Conservation (phyloP, 2,113 vertebrate species). For the Ophthalmolycus amberensis region DNA sequence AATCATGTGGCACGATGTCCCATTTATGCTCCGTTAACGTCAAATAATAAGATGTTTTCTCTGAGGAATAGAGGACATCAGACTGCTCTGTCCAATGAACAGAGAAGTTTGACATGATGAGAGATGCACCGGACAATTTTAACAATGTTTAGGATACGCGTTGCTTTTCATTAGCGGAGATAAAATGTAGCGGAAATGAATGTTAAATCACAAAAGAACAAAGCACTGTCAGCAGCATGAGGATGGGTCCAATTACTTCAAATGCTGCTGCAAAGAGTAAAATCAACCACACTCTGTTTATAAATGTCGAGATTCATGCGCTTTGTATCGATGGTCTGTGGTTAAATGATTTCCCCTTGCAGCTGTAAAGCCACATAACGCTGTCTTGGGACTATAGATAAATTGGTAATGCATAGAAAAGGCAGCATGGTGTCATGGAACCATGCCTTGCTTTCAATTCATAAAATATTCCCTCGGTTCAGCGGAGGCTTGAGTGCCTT, state of each 20-base stretch:
- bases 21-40: constrained; percentile 56
- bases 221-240: constrained; percentile 62
- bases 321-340: constrained; percentile 58
- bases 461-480: constrained; percentile 65
- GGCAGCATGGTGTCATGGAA: constrained; percentile 54
- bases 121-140: constrained; percentile 48
- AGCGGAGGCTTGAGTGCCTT: constrained; percentile 42
- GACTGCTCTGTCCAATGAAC: constrained; percentile 11
- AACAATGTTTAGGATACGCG: constrained; percentile 38
- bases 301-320: constrained; percentile 50
- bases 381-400: constrained; percentile 58
- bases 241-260: constrained; percentile 61
- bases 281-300: constrained; percentile 45
- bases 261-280: constrained; percentile 57
- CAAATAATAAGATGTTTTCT: constrained; percentile 65
- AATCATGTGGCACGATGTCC: constrained; percentile 58
- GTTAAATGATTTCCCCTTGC: constrained; percentile 67
- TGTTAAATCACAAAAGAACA: constrained; percentile 62
- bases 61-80: constrained; percentile 17
- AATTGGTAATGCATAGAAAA: constrained; percentile 72
- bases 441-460: constrained; percentile 60
- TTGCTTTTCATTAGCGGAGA: constrained; percentile 50
- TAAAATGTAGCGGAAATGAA: constrained; percentile 47
- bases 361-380: constrained; percentile 65
- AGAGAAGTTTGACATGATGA: constrained; percentile 25